phyloP scores from a whole-genome alignment of 2,797 vertebrate species.

The Oreortyx pictus region DNA sequence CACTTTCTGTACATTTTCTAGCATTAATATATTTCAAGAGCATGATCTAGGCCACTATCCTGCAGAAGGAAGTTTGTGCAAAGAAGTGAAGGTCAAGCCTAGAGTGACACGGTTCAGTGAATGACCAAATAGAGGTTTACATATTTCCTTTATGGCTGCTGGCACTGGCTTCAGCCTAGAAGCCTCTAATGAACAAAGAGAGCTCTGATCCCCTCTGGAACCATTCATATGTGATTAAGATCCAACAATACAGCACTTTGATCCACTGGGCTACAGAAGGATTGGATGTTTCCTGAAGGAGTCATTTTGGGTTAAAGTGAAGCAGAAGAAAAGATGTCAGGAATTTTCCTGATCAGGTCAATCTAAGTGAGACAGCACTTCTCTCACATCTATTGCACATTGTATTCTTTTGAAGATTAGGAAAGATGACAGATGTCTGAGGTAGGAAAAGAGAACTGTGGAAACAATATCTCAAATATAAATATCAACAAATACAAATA shows the following conservation, averaged over 20 bases:
- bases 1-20: not conserved
- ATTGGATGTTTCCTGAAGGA: conserved; percentile 55
- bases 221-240: conserved; percentile 51
- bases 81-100: conserved; percentile 39
- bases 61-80: conserved; percentile 40
- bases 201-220: conserved; percentile 62
- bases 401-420: conserved; percentile 37
- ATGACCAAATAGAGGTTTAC: conserved; percentile 51
- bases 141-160: conserved; percentile 41
- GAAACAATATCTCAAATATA: not conserved
- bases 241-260: conserved; percentile 61
- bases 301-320: conserved; percentile 51
- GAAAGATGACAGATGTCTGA: conserved; percentile 48
- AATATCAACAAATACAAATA: not conserved
- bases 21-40: conserved; percentile 1
- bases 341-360: conserved; percentile 46
- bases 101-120: conserved; percentile 28
- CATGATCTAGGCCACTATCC: conserved; percentile 27
- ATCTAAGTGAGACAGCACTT: conserved; percentile 31
- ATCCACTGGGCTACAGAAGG: conserved; percentile 40
- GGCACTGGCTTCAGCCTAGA: conserved; percentile 44
- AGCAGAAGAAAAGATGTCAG: conserved; percentile 32
- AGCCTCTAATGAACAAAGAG: conserved; percentile 53
- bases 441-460: conserved; percentile 28
- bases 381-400: not conserved